Percentiles rank a stretch among this genome's conserved stretches.
Conservation (phyloP, 2,113 vertebrate species). For the Epinephelus lanceolatus region DNA sequence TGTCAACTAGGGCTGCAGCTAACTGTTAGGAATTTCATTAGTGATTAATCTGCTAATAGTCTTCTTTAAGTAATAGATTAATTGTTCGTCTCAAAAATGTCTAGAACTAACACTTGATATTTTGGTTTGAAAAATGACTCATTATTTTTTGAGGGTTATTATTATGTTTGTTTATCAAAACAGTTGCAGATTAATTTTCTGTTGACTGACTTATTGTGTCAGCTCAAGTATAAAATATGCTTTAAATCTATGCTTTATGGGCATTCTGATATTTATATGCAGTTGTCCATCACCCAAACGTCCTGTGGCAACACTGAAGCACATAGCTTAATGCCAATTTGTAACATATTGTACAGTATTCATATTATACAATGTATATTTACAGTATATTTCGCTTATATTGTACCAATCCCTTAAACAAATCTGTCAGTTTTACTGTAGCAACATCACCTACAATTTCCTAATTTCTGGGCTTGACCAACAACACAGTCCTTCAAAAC, state of each 20-base stretch:
- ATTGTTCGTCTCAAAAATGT: neutral
- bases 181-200: too few relatives aligned
- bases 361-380: neutral
- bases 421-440: neutral
- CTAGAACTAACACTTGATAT: neutral
- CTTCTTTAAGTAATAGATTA: neutral
- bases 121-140: neutral
- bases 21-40: neutral
- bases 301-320: too few relatives aligned
- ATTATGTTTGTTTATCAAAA: too few relatives aligned
- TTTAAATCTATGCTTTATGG: too few relatives aligned
- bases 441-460: neutral
- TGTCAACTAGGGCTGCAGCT: neutral
- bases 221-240: too few relatives aligned
- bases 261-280: too few relatives aligned
- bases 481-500: neutral
- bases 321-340: too few relatives aligned
- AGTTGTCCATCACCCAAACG: too few relatives aligned
- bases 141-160: too few relatives aligned
- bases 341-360: too few relatives aligned
- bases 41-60: too few relatives aligned
- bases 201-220: too few relatives aligned
- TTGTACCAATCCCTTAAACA: neutral
- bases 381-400: neutral
- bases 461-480: neutral